These are phyloP conservation scores for Gambusia affinis DNA, from an alignment of 2,113 vertebrate genomes.

Conservation along the genomic window DNA sequence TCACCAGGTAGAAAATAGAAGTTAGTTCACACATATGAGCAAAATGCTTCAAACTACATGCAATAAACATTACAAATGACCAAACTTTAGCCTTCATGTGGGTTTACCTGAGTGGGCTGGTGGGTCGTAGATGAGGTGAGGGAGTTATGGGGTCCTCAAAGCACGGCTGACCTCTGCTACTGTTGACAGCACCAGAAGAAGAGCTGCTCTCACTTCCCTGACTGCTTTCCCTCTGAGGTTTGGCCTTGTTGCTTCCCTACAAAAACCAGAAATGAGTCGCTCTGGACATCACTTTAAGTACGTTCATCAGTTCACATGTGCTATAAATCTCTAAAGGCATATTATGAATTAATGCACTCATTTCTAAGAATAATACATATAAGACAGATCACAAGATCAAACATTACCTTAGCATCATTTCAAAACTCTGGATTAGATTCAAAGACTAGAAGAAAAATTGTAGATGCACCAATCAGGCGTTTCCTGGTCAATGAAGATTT, in stretches of 20 bases:
- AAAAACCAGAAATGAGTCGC: slow-evolving; percentile 28
- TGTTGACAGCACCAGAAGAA: slow-evolving; percentile 76
- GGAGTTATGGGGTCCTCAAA: slow-evolving; percentile 52
- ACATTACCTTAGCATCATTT: neutral
- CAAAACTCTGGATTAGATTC: neutral
- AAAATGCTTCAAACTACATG: no score
- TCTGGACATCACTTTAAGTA: neutral
- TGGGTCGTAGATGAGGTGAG: slow-evolving; percentile 53
- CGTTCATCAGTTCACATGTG: neutral
- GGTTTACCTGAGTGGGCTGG: slow-evolving; percentile 73
- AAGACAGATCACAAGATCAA: neutral
- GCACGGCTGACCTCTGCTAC: slow-evolving; percentile 58
- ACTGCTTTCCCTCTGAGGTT: slow-evolving; percentile 80
- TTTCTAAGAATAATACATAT: no score
- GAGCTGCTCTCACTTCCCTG: slow-evolving; percentile 73
- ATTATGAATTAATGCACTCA: neutral
- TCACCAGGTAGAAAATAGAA: no score
- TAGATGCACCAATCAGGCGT: no score
- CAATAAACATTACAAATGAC: no score
- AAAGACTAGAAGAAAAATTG: neutral
- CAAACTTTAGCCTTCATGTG: neutral
- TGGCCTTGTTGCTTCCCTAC: slow-evolving; percentile 87
- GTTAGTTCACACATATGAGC: no score
- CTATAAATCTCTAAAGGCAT: neutral
- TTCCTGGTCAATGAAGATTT: no score